A percentile compares a stretch with the other conserved stretches of the same genome.
Conservation (phyloP, 2,888 invertebrate species). For the Drosophila mettleri region DNA sequence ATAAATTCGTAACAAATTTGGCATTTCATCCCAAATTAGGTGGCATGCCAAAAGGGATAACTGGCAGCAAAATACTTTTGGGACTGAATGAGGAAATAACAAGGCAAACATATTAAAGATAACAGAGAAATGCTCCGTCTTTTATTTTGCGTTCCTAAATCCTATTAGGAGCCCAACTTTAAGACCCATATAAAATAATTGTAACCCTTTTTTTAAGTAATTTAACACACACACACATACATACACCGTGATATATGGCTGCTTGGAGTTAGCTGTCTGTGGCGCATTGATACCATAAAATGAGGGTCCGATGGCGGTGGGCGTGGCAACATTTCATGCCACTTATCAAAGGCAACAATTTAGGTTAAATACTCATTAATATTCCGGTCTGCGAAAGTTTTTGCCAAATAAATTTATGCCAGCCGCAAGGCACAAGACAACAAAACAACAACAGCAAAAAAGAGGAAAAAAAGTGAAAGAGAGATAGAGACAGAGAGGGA, state of each 20-base stretch:
- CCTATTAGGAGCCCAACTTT: conserved; percentile 43
- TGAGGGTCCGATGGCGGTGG: conserved; percentile 20
- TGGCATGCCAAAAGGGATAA: conserved; percentile 33
- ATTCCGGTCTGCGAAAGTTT: conserved; percentile 81
- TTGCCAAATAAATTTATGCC: conserved; percentile 80
- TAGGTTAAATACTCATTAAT: conserved; percentile 82
- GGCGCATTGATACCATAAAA: conserved; percentile 66
- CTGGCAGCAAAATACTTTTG: conserved; percentile 42
- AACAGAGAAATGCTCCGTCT: conserved; percentile 31
- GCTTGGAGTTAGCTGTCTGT: conserved; percentile 47
- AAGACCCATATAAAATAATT: conserved; percentile 70
- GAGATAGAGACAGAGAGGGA: neutral
- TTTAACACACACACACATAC: conserved; percentile 53
- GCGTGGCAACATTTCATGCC: conserved; percentile 67
- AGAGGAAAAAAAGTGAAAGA: neutral
- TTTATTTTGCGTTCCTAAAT: conserved; percentile 30
- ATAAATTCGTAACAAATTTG: conserved; percentile 25
- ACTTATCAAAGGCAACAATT: conserved; percentile 82
- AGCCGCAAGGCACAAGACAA: conserved; percentile 67
- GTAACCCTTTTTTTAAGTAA: conserved; percentile 71
- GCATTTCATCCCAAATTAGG: conserved; percentile 65
- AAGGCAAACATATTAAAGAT: conserved; percentile 35
- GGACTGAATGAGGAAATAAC: conserved; percentile 32
- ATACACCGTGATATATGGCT: conserved; percentile 10
- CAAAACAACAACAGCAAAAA: conserved; percentile 33